phyloP scores from a whole-genome alignment of 2,113 vertebrate genomes.

The Embiotoca jacksoni region DNA sequence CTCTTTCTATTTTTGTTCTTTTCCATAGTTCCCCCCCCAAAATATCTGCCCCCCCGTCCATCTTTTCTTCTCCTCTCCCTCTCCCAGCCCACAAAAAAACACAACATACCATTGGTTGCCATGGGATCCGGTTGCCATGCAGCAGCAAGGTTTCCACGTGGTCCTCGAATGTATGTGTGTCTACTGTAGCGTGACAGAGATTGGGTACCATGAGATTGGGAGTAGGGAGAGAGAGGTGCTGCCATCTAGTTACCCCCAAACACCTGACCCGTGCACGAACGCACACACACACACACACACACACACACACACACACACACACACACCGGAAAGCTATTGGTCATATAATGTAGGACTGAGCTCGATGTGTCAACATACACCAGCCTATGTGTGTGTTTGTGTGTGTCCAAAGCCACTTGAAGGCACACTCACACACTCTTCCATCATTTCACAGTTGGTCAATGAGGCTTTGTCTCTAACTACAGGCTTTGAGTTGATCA shows the following conservation, averaged over 20 bases:
- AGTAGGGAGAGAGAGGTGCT: slow-evolving; percentile 13
- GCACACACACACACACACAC: background rate
- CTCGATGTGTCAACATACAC: slow-evolving; percentile 29
- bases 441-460: slow-evolving; percentile 25
- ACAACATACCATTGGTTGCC: slow-evolving; percentile 76
- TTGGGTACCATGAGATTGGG: slow-evolving; percentile 51
- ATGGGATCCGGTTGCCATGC: slow-evolving; percentile 84
- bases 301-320: background rate
- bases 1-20: slow-evolving; percentile 52
- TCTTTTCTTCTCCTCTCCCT: slow-evolving; percentile 1
- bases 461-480: slow-evolving; percentile 45
- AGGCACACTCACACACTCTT: slow-evolving; percentile 33
- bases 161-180: slow-evolving; percentile 47
- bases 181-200: slow-evolving; percentile 62
- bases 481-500: slow-evolving; percentile 33
- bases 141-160: slow-evolving; percentile 65
- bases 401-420: slow-evolving; percentile 23
- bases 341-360: slow-evolving; percentile 2
- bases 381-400: slow-evolving; percentile 16
- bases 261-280: slow-evolving; percentile 19
- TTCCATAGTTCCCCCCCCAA: slow-evolving; percentile 48
- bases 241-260: background rate
- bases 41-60: slow-evolving; percentile 21
- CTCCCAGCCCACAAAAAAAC: slow-evolving; percentile 53
- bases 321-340: slow-evolving; percentile 37